Evolutionary conservation across 1,140 invertebrate species (phyloP).

Genomic region (Polyergus mexicanus): DNA sequence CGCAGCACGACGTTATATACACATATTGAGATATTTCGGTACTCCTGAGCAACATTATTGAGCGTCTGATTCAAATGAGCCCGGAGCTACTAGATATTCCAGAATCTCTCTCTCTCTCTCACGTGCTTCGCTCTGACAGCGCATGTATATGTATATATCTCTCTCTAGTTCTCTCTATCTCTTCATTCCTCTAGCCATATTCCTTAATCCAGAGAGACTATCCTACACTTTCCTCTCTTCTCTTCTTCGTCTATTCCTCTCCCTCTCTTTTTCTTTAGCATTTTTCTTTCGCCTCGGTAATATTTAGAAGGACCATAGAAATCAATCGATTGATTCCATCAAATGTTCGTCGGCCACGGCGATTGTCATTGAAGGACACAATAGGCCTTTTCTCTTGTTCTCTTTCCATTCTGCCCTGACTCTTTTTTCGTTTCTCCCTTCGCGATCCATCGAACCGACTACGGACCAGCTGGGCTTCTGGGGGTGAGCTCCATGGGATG

Average conservation of each 20-base stretch:
- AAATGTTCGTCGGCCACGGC: constrained; percentile 81
- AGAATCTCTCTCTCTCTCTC: constrained; percentile 6
- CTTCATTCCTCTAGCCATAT: constrained; percentile 11
- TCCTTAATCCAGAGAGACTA: constrained; percentile 34
- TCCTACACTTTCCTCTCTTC: constrained; percentile 26
- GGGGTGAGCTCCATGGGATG: constrained; percentile 19
- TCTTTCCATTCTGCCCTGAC: background rate
- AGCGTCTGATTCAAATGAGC: constrained; percentile 82
- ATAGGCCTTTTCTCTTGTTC: constrained; percentile 73
- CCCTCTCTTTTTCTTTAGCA: constrained; percentile 20
- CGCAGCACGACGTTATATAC: constrained; percentile 49
- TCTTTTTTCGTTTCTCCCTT: constrained; percentile 51
- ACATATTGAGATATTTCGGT: constrained; percentile 75
- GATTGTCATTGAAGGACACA: constrained; percentile 84
- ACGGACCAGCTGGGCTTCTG: constrained; percentile 37
- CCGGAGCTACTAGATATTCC: constrained; percentile 75
- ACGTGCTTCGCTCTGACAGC: constrained; percentile 32
- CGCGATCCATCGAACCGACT: constrained; percentile 38
- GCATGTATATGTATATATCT: background rate
- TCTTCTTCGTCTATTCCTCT: constrained; percentile 42
- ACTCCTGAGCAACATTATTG: constrained; percentile 81
- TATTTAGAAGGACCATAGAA: constrained; percentile 80
- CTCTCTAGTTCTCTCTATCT: constrained; percentile 10
- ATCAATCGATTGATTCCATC: constrained; percentile 84
- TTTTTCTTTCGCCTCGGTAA: constrained; percentile 45